These are phyloP conservation scores for Pipra filicauda DNA, from an alignment of 2,113 vertebrate species.

Conservation along the genomic window DNA sequence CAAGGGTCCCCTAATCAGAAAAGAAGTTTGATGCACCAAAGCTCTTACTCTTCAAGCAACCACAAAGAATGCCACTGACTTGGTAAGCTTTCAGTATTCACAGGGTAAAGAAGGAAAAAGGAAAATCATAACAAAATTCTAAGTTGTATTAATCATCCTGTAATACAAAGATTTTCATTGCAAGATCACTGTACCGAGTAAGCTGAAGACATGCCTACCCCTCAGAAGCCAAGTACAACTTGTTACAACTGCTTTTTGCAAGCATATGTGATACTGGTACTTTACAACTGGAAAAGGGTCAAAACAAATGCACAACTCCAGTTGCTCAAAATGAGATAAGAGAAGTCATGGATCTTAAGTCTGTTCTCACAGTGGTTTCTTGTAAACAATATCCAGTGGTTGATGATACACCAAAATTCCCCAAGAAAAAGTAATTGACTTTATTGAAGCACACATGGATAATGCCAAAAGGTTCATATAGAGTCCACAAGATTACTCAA, in stretches of 20 bases:
- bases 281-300: background rate
- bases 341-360: background rate
- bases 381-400: background rate
- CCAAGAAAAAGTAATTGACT: background rate
- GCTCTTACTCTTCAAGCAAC: background rate
- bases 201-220: background rate
- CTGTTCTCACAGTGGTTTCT: background rate
- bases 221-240: background rate
- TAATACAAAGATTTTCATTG: background rate
- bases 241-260: background rate
- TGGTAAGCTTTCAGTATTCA: background rate
- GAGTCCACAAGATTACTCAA: background rate
- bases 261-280: background rate
- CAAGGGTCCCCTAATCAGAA: background rate
- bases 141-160: background rate
- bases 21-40: background rate
- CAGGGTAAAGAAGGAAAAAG: background rate
- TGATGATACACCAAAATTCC: background rate
- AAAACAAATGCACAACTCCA: background rate
- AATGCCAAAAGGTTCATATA: background rate
- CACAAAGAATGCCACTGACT: background rate
- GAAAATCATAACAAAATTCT: background rate
- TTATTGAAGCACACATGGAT: background rate
- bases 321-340: background rate
- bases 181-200: background rate